These are phyloP conservation scores for Ophiothrix spiculata DNA, from an alignment of 35 echinoderm and acorn worm genomes.

Conservation along the genomic window DNA sequence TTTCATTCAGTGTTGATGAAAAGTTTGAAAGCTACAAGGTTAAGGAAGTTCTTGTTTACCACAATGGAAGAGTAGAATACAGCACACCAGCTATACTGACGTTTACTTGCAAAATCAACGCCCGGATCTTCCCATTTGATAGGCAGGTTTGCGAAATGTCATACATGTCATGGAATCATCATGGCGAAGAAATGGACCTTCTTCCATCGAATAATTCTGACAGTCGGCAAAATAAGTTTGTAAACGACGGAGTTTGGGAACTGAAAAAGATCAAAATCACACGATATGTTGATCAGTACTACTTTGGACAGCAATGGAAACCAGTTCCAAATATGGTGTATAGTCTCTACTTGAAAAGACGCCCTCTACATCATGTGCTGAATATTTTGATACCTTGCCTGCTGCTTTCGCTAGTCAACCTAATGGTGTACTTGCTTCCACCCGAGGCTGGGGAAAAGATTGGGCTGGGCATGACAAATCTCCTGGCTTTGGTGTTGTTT, in stretches of 20 bases:
- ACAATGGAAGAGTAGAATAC: neutral
- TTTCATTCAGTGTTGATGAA: neutral
- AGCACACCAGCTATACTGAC: neutral
- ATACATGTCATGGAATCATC: neutral
- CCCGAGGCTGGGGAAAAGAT: constrained; percentile 59
- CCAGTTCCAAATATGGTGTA: no score
- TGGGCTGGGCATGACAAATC: constrained; percentile 38
- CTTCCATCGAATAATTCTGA: neutral
- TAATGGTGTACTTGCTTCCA: constrained; percentile 48
- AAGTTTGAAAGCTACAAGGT: neutral
- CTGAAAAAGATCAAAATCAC: no score
- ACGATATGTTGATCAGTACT: no score
- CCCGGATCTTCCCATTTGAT: neutral
- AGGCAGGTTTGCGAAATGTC: neutral
- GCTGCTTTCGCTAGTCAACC: constrained; percentile 28
- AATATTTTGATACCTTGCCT: constrained; percentile 36
- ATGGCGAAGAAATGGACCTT: neutral
- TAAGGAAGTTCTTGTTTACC: neutral
- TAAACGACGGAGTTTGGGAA: no score
- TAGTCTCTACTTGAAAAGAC: no score
- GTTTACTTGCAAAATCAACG: constrained; percentile 2
- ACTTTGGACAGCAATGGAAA: no score
- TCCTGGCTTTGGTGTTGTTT: constrained; percentile 53
- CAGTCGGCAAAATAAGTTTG: neutral
- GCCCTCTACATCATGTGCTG: no score